phyloP scores from a whole-genome alignment of 2,888 invertebrate genomes.

The Theretra japonica region DNA sequence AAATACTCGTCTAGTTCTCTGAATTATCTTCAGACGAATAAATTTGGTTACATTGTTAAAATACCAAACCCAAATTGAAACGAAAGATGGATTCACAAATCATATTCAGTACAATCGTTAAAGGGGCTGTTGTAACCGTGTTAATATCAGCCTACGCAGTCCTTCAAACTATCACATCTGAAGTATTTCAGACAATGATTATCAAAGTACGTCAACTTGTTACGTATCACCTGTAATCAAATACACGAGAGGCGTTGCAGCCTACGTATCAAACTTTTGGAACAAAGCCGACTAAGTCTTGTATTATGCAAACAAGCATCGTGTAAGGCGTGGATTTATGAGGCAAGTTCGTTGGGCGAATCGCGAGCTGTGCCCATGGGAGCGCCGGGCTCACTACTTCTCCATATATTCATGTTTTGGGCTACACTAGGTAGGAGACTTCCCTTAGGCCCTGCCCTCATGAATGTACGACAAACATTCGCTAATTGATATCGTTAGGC shows the following conservation, averaged over 20 bases:
- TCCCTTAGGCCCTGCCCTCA: slow-evolving; percentile 39
- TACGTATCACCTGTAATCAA: slow-evolving; percentile 18
- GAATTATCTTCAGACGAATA: too few species aligned
- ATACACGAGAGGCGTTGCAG: slow-evolving; percentile 17
- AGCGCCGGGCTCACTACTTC: slow-evolving; percentile 64
- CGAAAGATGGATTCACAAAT: too few species aligned
- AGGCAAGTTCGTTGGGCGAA: slow-evolving; percentile 78
- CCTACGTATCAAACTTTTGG: slow-evolving; percentile 73
- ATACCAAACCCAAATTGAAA: too few species aligned
- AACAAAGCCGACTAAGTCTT: slow-evolving; percentile 81
- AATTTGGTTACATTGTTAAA: too few species aligned
- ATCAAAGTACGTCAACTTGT: neutral
- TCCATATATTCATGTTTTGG: slow-evolving; percentile 79
- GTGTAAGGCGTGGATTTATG: slow-evolving; percentile 84
- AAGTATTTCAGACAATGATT: neutral
- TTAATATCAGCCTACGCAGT: too few species aligned
- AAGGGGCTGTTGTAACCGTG: too few species aligned
- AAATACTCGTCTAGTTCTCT: too few species aligned
- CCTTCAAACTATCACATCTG: too few species aligned
- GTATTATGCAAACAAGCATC: slow-evolving; percentile 84
- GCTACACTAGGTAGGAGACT: slow-evolving; percentile 47
- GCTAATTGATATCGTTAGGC: slow-evolving; percentile 26
- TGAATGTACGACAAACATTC: slow-evolving; percentile 37
- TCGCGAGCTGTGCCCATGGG: slow-evolving; percentile 66
- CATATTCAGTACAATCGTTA: too few species aligned